phyloP scores from a whole-genome alignment of 2,797 vertebrate genomes.

The Paguma larvata region DNA sequence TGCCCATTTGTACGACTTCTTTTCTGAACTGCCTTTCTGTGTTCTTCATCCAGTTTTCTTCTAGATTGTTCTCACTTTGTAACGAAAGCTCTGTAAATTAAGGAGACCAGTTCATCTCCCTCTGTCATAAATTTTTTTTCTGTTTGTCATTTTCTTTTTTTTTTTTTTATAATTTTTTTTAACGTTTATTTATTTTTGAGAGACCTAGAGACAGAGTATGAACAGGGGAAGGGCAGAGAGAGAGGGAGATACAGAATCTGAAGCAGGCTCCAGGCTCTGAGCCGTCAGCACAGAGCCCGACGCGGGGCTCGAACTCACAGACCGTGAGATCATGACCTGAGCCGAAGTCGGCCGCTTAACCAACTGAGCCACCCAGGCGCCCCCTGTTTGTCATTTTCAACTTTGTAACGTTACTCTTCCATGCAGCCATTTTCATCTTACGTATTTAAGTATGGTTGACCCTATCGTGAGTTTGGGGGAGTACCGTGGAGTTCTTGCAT shows the following conservation, averaged over 20 bases:
- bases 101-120: not conserved
- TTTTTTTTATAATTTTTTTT: too few relatives aligned
- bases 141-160: not conserved
- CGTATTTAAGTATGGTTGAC: not conserved
- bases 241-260: too few relatives aligned
- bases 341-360: too few relatives aligned
- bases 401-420: not conserved
- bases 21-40: not conserved
- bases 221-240: too few relatives aligned
- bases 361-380: too few relatives aligned
- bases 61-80: not conserved
- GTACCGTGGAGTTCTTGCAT: accelerated
- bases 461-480: not conserved
- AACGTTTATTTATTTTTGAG: too few relatives aligned
- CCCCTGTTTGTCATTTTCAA: constrained; percentile 11
- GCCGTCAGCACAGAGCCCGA: too few relatives aligned
- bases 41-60: not conserved
- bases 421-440: not conserved
- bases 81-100: not conserved
- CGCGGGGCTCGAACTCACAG: too few relatives aligned
- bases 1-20: not conserved
- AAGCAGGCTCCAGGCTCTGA: too few relatives aligned
- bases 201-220: too few relatives aligned
- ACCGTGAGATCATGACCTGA: too few relatives aligned
- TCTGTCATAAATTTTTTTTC: not conserved